Conservation (phyloP, 2,888 invertebrate genomes). For the Dexiosoma caninum region DNA sequence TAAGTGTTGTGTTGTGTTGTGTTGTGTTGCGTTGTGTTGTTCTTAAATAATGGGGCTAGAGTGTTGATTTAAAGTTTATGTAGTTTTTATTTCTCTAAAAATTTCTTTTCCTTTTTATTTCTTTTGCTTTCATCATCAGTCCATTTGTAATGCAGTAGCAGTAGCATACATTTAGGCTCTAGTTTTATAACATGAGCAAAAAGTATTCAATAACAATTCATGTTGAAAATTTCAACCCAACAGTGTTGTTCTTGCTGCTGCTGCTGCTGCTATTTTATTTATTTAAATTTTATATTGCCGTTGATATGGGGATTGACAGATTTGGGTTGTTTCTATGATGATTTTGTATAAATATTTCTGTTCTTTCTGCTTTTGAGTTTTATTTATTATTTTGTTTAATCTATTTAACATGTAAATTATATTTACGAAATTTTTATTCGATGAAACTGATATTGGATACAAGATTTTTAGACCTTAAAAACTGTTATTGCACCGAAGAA, state of each 20-base stretch:
- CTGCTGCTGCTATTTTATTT: slow-evolving; percentile 35
- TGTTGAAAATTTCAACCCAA: slow-evolving; percentile 56
- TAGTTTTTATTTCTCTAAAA: slow-evolving; percentile 6
- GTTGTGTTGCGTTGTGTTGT: too few species aligned
- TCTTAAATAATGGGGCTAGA: slow-evolving; percentile 45
- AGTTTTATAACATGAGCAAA: background rate
- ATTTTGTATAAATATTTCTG: background rate
- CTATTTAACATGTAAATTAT: slow-evolving; percentile 61
- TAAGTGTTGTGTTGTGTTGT: too few species aligned
- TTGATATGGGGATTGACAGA: slow-evolving; percentile 63
- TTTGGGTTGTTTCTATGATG: slow-evolving; percentile 50
- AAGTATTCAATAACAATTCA: slow-evolving; percentile 52
- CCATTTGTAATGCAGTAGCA: slow-evolving; percentile 24
- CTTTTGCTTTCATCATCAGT: slow-evolving; percentile 20
- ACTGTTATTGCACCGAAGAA: too few species aligned
- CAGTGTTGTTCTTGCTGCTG: slow-evolving; percentile 3
- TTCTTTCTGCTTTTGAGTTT: slow-evolving; percentile 9
- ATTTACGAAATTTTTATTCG: slow-evolving; percentile 13
- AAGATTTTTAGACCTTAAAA: too few species aligned
- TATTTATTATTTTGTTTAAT: slow-evolving; percentile 46
- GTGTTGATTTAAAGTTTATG: slow-evolving; percentile 55
- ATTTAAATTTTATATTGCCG: slow-evolving; percentile 61
- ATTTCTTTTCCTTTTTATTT: background rate
- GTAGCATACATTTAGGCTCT: slow-evolving; percentile 5
- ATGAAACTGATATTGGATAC: too few species aligned